These are phyloP conservation scores for Tetranychus truncatus DNA, from an alignment of 2,888 invertebrate species.

Conservation along the genomic window DNA sequence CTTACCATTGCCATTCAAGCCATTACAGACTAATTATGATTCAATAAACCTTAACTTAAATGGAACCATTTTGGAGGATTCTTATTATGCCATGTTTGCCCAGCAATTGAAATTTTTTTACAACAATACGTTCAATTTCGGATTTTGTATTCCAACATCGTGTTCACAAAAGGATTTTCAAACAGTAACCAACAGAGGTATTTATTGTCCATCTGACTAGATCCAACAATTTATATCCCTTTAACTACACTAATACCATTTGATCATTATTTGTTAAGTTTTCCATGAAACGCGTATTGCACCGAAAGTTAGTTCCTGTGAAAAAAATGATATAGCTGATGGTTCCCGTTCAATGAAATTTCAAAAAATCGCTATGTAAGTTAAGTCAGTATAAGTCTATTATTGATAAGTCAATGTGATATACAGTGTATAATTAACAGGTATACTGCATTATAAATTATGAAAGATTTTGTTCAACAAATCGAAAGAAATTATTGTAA, in stretches of 20 bases:
- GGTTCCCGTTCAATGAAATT: background rate
- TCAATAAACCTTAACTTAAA: background rate
- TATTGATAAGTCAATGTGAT: no score
- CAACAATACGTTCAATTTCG: slow-evolving; percentile 10
- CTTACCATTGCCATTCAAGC: background rate
- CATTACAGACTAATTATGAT: background rate
- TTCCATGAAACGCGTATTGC: background rate
- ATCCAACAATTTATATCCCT: no score
- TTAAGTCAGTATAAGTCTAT: background rate
- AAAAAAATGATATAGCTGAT: background rate
- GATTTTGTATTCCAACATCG: slow-evolving; percentile 6
- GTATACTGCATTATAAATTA: no score
- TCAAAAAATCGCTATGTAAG: background rate
- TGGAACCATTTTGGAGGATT: background rate
- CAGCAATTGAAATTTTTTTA: slow-evolving; percentile 6
- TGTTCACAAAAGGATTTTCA: slow-evolving; percentile 2
- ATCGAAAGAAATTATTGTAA: no score
- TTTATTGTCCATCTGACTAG: no score
- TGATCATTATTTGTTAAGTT: background rate
- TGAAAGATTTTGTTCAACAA: no score
- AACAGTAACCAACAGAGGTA: background rate
- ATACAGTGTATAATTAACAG: no score
- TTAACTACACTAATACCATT: background rate
- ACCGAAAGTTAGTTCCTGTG: background rate
- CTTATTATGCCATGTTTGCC: background rate